Conservation (phyloP, 35 echinoderm and acorn worm genomes). For the Hemicentrotus pulcherrimus region DNA sequence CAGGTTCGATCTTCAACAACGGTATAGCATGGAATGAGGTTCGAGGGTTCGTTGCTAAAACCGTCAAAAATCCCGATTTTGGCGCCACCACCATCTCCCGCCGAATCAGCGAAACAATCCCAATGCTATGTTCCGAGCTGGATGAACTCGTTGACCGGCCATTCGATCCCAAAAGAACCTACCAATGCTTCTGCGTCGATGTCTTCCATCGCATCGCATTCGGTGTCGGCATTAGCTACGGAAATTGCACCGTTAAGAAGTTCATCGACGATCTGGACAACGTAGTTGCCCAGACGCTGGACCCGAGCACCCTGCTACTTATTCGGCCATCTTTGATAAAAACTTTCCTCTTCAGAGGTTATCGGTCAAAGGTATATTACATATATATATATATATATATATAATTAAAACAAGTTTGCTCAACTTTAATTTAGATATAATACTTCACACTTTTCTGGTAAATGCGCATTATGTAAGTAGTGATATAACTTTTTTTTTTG, state of each 20-base stretch:
- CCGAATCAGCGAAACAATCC: neutral
- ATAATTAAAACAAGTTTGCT: neutral
- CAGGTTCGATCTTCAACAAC: constrained; percentile 23
- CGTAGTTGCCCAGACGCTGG: neutral
- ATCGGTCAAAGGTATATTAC: neutral
- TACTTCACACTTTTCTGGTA: neutral
- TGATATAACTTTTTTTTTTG: no score
- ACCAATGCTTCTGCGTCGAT: neutral
- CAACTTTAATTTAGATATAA: neutral
- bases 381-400: no score
- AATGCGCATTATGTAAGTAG: neutral
- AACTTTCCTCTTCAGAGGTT: neutral
- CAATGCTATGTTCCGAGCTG: neutral
- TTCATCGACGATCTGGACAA: neutral
- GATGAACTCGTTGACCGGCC: neutral
- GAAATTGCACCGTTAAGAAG: neutral
- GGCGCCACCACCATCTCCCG: neutral
- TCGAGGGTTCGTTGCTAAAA: constrained; percentile 13
- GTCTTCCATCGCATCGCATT: constrained; percentile 29
- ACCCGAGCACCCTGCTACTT: neutral
- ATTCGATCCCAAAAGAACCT: neutral
- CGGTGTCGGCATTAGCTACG: neutral
- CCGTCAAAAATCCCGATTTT: neutral
- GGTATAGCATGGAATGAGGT: neutral
- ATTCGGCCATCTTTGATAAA: neutral